Base-by-base conservation (phyloP, 2,113 vertebrate genomes). In the Oncorhynchus keta region DNA sequence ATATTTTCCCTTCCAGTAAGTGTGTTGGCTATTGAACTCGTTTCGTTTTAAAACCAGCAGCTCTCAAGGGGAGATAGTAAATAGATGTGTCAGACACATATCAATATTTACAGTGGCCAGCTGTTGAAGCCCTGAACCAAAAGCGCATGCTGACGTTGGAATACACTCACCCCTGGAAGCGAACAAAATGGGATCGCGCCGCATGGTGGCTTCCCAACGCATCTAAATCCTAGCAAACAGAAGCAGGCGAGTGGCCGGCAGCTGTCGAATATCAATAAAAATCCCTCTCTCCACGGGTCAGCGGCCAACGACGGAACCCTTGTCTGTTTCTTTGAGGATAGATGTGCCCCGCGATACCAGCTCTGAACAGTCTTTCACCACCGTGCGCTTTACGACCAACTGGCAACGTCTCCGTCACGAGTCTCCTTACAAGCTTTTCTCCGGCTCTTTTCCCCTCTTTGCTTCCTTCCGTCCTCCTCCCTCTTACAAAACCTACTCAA, bases 151-250 rank as follows among this genome's bases (percentile, higher is more conserved):
- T 68, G 66, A 75, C 9, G 51, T 55, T 16, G 3, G n/a, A 14
- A 7, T 28, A 61, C 75, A 92, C 91, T 91, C 88, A 93, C 86
- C 91, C 85, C 87, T 88, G 82, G 90, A 92, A 84, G 89, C 76
- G 88, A 92, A 94, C 35, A 91, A 76, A 70, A 88, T 76, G 14
- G 91, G 88, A 73, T 94, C 92, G 84, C 84, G 89, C 81, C 87
- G 89, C 92, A 92, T 84, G 48, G 79, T 88, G 67, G 68, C 12
- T 9, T 79, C 20, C 71, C 82, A 81, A 79, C 77, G 80, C 85
- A 80, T 91, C 76, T 72, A 90, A 45, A 90, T 83, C 88, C 87
- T 39, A 61, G 74, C 70, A 28, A 68, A 64, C 32, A 39, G 77
- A 70, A 83, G 86, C 82, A 80, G 81, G 77, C 75, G 71, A 68